These are phyloP conservation scores for Ictalurus furcatus DNA, from an alignment of 2,113 vertebrate genomes.

Conservation along the genomic window DNA sequence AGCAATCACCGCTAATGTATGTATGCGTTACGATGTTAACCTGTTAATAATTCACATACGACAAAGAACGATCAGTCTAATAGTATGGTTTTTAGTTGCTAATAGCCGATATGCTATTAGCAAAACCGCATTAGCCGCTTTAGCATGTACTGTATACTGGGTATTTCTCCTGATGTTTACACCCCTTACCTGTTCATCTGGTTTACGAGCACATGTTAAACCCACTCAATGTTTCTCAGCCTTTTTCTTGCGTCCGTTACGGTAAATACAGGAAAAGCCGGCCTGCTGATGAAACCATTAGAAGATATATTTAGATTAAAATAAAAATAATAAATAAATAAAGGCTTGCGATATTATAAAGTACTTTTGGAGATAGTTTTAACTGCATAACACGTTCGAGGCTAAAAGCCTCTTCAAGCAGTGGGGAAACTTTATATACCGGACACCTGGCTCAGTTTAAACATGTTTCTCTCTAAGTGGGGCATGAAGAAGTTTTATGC, in stretches of 20 bases:
- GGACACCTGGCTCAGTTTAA: neutral
- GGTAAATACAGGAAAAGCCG: neutral
- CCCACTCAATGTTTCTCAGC: too few relatives aligned
- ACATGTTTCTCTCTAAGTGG: constrained; percentile 17
- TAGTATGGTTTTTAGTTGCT: neutral
- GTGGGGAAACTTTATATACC: neutral
- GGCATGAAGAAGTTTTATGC: constrained; percentile 16
- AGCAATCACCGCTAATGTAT: neutral
- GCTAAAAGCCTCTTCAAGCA: constrained; percentile 23
- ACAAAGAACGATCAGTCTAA: neutral
- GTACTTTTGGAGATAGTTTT: neutral
- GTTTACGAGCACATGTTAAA: neutral
- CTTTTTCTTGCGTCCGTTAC: neutral
- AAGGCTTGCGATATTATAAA: neutral
- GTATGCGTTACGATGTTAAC: neutral
- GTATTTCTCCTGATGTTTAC: neutral
- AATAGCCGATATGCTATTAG: neutral
- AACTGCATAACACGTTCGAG: neutral
- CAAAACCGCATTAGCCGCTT: neutral
- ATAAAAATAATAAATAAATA: too few relatives aligned
- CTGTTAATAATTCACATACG: neutral
- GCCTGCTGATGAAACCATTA: neutral
- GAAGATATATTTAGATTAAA: neutral
- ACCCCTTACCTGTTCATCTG: neutral
- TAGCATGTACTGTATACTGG: neutral